Evolutionary conservation across 2,797 vertebrate genomes (phyloP), one percentile per base, ranked within the genome.

Genomic region (Gouania willdenowi): DNA sequence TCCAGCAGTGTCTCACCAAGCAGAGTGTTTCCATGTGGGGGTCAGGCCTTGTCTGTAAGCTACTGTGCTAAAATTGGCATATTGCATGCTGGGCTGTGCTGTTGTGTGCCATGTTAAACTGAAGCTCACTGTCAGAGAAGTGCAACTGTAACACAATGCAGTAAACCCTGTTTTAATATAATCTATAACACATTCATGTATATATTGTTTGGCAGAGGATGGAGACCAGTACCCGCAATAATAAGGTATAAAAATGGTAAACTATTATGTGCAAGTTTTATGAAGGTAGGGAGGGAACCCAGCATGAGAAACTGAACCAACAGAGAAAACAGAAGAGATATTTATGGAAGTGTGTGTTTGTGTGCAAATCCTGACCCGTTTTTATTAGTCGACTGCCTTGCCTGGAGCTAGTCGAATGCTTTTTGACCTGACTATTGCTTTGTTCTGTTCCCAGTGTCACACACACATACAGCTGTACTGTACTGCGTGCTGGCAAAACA

Each of bases 11-110:
- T 44, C 55, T 61, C n/a, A 5, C 19, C 55, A 34, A 44, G 47
- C 21, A 4, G 44, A 66, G 62, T 12, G 15, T 19, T 63, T 66
- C 28, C 45, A 66, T 34, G 51, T 32, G 5, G 73, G 62, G 53
- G 62, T 63, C 68, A 57, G 41, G 50, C 74, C 68, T 74, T 62
- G 71, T 65, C 42, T 49, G 37, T 61, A 73, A 20, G 9, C 38
- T 30, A 70, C 60, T 71, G 72, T 75, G 71, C n/a, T 79, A 70
- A 71, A 71, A 67, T 66, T 66, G 57, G 59, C 65, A 49, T 48
- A 62, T 64, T 6, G 22, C 75, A 74, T 42, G 62, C 23, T 5
- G 71, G 15, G 72, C 46, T 29, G 39, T 59, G 62, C 62, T 34
- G 50, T 41, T 14, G 53, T 49, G 54, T 41, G 62, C 60, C 46